Percentiles rank a stretch among this genome's conserved stretches.
phyloP scores from a whole-genome alignment of 2,888 invertebrate genomes.

The Theretra japonica region DNA sequence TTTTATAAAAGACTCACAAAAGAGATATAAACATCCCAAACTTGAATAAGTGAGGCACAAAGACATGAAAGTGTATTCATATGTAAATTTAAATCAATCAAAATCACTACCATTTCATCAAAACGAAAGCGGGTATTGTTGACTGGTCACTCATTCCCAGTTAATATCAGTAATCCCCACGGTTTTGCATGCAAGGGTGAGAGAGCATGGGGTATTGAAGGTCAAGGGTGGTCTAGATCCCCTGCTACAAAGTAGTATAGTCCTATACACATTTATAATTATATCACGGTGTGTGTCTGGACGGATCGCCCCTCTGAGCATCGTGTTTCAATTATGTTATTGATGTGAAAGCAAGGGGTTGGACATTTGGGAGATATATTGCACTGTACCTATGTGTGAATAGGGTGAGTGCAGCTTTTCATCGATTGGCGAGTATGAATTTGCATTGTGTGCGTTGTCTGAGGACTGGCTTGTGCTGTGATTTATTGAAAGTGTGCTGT shows the following conservation, averaged over 20 bases:
- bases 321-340: slow-evolving; percentile 22
- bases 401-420: slow-evolving; percentile 6
- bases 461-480: not conserved
- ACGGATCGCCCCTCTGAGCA: slow-evolving; percentile 1
- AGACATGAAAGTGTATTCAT: not conserved
- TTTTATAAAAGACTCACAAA: not conserved
- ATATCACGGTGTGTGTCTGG: slow-evolving; percentile 8
- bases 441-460: not conserved
- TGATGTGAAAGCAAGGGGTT: slow-evolving; percentile 5
- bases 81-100: not conserved
- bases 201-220: slow-evolving; percentile 54
- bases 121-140: not conserved
- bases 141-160: not conserved
- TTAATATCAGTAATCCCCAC: slow-evolving; percentile 28
- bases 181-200: slow-evolving; percentile 46
- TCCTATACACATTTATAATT: slow-evolving; percentile 24
- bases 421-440: slow-evolving; percentile 1
- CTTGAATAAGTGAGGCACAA: not conserved
- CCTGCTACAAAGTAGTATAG: slow-evolving; percentile 30
- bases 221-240: slow-evolving; percentile 50
- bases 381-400: slow-evolving; percentile 3
- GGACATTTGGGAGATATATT: slow-evolving; percentile 18
- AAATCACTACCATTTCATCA: not conserved
- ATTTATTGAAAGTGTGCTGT: not conserved
- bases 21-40: not conserved